Evolutionary conservation across 1,140 invertebrate species (phyloP), one percentile per base, ranked within the genome.

Genomic region (Ceratitis capitata): DNA sequence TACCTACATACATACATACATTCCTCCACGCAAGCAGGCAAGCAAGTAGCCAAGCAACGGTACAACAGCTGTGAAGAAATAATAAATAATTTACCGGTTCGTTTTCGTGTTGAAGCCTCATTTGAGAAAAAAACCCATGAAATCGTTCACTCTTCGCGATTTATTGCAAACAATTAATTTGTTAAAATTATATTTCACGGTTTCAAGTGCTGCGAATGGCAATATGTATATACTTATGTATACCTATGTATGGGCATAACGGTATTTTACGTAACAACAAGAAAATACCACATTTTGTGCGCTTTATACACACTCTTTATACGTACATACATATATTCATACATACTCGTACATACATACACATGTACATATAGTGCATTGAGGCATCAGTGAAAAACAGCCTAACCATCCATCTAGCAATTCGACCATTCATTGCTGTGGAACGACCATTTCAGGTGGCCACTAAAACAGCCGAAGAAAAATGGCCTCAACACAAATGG

Each of bases 91-190:
- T 29, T 61, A 26, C 10, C 29, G 56, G 26, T 23, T 32, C 14
- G n/a, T 61, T 61, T 32, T 61, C 4, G 26, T 16, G 16, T 26
- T 19, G 12, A 19, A 4, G 19, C 51, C 19, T 16, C 51, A 5
- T 53, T 16, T 19, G 19, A n/a, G 47, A 7, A 7, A 9, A 49
- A 9, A 49, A 53, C 0, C 1, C 51, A 53, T 19, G 4, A 19
- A 10, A 19, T 5, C 19, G 10, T 58, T 26, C 4, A 69, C 19
- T 4, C 6, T 3, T 7, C 39, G 16, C 69, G 23, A 78, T 78
- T 78, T 78, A 78, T 42, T 78, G 39, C 69, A 78, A 78, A 47
- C 23, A 78, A 78, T 78, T 78, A 23, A 78, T 78, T 78, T 78
- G 69, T 78, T 78, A 26, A 26, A 45, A 78, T 78, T 78, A 7